Evolutionary conservation across 2,888 invertebrate species (phyloP), one percentile per base, ranked within the genome.

Genomic region (Limenitis camilla): DNA sequence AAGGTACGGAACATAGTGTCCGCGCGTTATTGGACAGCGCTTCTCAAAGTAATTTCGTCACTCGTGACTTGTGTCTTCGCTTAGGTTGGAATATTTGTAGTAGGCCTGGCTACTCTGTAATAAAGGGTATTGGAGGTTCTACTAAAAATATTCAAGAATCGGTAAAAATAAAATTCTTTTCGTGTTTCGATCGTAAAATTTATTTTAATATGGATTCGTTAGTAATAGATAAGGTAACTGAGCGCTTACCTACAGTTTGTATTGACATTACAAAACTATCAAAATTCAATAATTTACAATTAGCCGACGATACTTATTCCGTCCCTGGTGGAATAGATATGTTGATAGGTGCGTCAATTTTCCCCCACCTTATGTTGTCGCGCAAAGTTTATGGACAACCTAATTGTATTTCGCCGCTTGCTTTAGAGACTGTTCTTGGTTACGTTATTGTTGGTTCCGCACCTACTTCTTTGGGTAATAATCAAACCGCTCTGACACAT

Each of bases 231-330:
- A 48, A 49, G 30, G 38, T 55, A 29, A 55, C 55, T 5, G 55
- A 55, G 11, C 38, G 11, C 9, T 55, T 55, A 36, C 55, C 55
- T n/a, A 52, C 42, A 5, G 51, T 43, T 5, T 32, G 10, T 5
- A 33, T 55, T 6, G 51, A 55, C 19, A 30, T 30, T 0, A 40
- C 51, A 1, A n/a, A 29, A 29, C 40, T 55, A 28, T 40, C 32
- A 8, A 30, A 49, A 33, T 29, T 54, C 9, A 9, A 41, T 43
- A 43, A 44, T 7, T 44, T 55, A 11, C 53, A 48, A 19, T 42
- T 61, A 29, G 59, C 59, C 1, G 61, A 61, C 35, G 49, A 52
- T 27, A 38, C 41, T 1, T 62, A 44, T 35, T 32, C 8, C 4
- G 28, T 7, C 6, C 61, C 61, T 6, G 50, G 40, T 5, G 32